phyloP scores from a whole-genome alignment of 2,888 invertebrate species.

The Actias luna region DNA sequence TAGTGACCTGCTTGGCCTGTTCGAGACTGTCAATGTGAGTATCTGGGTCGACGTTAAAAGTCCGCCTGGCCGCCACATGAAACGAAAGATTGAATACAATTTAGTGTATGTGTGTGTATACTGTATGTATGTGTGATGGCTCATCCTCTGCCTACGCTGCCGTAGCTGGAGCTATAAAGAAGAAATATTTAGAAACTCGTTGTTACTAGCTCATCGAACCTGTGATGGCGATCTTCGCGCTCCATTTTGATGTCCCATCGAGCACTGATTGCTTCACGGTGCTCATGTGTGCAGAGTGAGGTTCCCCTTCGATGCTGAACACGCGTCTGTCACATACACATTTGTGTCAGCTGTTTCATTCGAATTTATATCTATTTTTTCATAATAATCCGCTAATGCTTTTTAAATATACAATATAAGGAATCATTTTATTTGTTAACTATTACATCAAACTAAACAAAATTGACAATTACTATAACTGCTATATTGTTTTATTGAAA shows the following conservation, averaged over 20 bases:
- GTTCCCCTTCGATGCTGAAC: constrained; percentile 97
- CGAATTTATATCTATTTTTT: constrained; percentile 7
- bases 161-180: constrained; percentile 32
- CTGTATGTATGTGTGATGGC: constrained; percentile 34
- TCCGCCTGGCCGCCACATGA: constrained; percentile 89
- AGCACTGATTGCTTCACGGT: constrained; percentile 99
- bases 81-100: constrained; percentile 73
- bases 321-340: constrained; percentile 90
- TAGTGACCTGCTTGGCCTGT: constrained; percentile 98
- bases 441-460: neutral
- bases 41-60: constrained; percentile 98
- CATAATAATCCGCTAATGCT: neutral
- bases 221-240: constrained; percentile 99
- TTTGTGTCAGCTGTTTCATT: constrained; percentile 48
- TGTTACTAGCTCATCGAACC: constrained; percentile 87
- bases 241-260: constrained; percentile 99
- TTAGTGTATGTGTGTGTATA: constrained; percentile 67
- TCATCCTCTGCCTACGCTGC: constrained; percentile 28
- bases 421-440: neutral
- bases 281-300: constrained; percentile 97
- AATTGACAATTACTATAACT: neutral
- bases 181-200: constrained; percentile 42
- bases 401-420: neutral
- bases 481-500: neutral
- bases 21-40: constrained; percentile 98